Evolutionary conservation across 2,113 vertebrate species (phyloP), one percentile per base, ranked within the genome.

Genomic region (Varanus komodoensis): DNA sequence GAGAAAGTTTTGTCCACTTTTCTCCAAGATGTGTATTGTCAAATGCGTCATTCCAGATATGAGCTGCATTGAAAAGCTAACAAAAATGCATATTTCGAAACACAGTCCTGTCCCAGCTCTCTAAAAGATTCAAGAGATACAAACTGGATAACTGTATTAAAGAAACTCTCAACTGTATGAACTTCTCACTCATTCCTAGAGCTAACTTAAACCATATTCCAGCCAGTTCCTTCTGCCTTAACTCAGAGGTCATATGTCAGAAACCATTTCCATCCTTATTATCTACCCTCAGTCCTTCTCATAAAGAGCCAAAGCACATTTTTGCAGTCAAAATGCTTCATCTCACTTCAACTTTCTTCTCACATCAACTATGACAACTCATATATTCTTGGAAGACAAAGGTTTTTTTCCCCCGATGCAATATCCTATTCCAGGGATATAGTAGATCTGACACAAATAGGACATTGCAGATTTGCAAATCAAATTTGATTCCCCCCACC

Each of bases 401-500:
- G 27, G 29, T 3, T 15, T 48, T 84, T 75, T 32, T 6, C 11
- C 2, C 69, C 38, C 38, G 2, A 11, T 83, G 54, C 68, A 89
- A 68, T 89, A 78, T 84, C 68, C 21, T 89, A 78, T 75, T 84
- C 61, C 57, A 48, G 82, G 75, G 74, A 78, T 34, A 44, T 68
- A 84, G 29, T 50, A 52, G 71, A 85, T 67, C 84, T 89, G 82
- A 89, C 88, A 89, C 82, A 89, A 89, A 78, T 89, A 84, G 88
- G 82, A 52, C 82, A 84, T 89, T 89, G 68, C 82, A 89, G 82
- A 89, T 89, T 84, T 89, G 82, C 82, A 89, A 84, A 84, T 78
- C 73, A 79, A 68, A 89, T 89, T 52, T 54, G 50, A 44, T 75
- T 11, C 5, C 21, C 38, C 21, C 32, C 11, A 48, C 34, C 25